Percentiles rank a stretch among this genome's conserved stretches.
Conservation (phyloP, 2,113 vertebrate species). For the Thalassarche chlororhynchos region DNA sequence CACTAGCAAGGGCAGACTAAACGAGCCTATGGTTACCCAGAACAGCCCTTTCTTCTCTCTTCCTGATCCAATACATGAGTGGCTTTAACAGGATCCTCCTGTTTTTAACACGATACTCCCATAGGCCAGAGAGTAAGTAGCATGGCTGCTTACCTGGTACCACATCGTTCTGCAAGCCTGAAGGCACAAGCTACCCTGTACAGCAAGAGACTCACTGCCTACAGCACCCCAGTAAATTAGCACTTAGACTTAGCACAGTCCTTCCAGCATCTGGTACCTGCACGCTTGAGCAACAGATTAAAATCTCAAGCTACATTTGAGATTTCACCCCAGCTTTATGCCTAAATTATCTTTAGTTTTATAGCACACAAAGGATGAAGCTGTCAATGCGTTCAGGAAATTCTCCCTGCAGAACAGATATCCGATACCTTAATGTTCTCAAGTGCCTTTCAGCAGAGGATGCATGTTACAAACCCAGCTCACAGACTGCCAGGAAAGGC, state of each 20-base stretch:
- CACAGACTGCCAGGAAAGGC: background rate
- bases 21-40: background rate
- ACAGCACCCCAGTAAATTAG: background rate
- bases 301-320: background rate
- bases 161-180: background rate
- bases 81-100: background rate
- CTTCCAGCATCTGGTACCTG: background rate
- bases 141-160: background rate
- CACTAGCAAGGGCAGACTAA: background rate
- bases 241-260: background rate
- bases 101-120: background rate
- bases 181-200: background rate
- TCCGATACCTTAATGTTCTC: background rate
- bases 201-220: background rate
- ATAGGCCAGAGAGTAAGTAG: background rate
- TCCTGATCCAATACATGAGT: background rate
- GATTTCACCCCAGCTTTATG: background rate
- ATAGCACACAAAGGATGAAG: background rate
- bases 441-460: background rate
- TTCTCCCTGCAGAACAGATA: background rate
- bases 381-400: background rate
- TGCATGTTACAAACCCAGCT: background rate
- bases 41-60: background rate
- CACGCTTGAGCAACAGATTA: background rate
- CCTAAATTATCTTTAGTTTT: background rate